These are phyloP conservation scores for Oophaga pumilio DNA, from an alignment of 2,113 vertebrate genomes.

Conservation along the genomic window DNA sequence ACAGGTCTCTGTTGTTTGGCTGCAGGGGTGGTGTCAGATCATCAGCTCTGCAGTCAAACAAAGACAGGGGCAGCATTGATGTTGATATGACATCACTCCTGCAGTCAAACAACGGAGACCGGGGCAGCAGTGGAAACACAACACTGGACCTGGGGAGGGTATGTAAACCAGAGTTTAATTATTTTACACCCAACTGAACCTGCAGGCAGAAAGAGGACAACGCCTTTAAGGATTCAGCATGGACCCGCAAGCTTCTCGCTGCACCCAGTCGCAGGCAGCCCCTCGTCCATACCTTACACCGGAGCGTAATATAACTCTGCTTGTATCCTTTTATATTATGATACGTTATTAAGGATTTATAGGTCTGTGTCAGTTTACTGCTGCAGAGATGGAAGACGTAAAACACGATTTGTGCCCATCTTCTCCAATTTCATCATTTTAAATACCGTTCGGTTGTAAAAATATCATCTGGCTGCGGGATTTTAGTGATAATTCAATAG, in stretches of 20 bases:
- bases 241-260: neutral
- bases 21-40: no score
- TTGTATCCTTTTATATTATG: conserved; percentile 41
- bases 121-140: no score
- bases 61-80: no score
- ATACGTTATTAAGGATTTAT: conserved; percentile 42
- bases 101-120: no score
- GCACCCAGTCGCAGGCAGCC: neutral
- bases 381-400: neutral
- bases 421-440: conserved; percentile 38
- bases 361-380: conserved; percentile 29
- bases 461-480: conserved; percentile 24
- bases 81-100: no score
- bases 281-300: neutral
- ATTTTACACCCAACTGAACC: no score
- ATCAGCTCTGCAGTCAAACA: no score
- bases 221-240: no score
- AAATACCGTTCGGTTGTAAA: conserved; percentile 36
- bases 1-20: no score
- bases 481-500: conserved; percentile 28
- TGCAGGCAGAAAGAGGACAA: no score
- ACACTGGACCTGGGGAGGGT: no score
- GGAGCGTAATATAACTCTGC: neutral
- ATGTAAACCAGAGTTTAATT: no score
- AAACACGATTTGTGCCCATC: conserved; percentile 37